Evolutionary conservation across 1,140 invertebrate genomes (phyloP).

Genomic region (Venturia canescens): DNA sequence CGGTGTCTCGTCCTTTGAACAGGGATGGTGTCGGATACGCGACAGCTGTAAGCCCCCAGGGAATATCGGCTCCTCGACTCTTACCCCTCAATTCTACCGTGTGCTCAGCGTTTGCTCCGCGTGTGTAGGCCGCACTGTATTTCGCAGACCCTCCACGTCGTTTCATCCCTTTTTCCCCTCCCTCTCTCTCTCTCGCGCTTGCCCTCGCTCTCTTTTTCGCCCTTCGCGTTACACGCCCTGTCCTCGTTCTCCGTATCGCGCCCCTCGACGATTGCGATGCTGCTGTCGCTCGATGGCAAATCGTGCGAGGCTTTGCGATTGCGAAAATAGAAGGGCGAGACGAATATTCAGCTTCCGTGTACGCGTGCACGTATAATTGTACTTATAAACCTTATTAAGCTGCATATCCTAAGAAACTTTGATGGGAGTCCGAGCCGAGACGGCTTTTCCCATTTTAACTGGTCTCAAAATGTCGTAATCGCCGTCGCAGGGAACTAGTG

Average conservation of each 20-base stretch:
- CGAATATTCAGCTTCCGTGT: background rate
- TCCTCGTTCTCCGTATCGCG: background rate
- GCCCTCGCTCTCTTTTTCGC: constrained; percentile 24
- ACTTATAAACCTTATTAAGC: background rate
- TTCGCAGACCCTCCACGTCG: constrained; percentile 56
- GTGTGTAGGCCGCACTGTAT: constrained; percentile 14
- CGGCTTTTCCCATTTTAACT: too few relatives aligned
- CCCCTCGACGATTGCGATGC: constrained; percentile 52
- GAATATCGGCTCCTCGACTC: constrained; percentile 70
- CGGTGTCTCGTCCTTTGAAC: constrained; percentile 40
- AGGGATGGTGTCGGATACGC: constrained; percentile 72
- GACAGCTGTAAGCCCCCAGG: constrained; percentile 75
- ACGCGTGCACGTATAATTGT: background rate
- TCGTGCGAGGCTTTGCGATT: background rate
- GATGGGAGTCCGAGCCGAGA: too few relatives aligned
- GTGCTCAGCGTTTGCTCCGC: constrained; percentile 17
- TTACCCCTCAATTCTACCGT: constrained; percentile 55
- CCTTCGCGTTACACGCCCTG: background rate
- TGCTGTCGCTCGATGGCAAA: constrained; percentile 12
- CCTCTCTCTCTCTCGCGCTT: constrained; percentile 14
- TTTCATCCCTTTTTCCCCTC: background rate
- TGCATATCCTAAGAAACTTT: too few relatives aligned
- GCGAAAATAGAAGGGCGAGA: background rate
- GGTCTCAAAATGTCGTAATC: too few relatives aligned
- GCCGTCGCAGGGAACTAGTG: too few relatives aligned